Percentiles rank a stretch among this genome's conserved stretches.
Evolutionary conservation across 2,113 vertebrate genomes (phyloP).

Genomic region (Halcyon malimbica): DNA sequence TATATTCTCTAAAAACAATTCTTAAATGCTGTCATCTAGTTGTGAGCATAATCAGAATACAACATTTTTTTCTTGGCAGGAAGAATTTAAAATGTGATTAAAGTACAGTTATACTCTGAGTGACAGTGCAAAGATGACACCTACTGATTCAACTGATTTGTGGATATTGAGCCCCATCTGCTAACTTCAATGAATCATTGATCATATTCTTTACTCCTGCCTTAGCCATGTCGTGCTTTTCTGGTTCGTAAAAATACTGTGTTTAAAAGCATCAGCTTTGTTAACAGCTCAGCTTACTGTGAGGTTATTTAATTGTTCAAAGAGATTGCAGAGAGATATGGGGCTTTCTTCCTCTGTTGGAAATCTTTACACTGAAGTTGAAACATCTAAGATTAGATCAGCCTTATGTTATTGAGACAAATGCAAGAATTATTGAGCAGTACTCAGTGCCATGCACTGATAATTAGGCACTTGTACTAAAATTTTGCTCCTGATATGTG

Average conservation of each 20-base stretch:
- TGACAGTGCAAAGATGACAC: slow-evolving; percentile 23
- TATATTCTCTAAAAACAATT: slow-evolving; percentile 1
- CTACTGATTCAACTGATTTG: slow-evolving; percentile 46
- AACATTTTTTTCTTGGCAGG: not conserved
- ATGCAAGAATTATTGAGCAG: not conserved
- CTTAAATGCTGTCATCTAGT: slow-evolving; percentile 11
- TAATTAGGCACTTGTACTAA: not conserved
- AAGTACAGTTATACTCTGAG: not conserved
- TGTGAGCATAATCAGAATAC: not conserved
- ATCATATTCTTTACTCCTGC: not conserved
- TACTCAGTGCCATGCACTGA: not conserved
- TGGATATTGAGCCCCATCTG: slow-evolving; percentile 38
- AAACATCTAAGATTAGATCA: not conserved
- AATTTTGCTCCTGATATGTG: not conserved
- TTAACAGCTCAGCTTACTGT: not conserved
- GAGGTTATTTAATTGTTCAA: slow-evolving; percentile 18
- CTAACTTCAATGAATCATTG: slow-evolving; percentile 34
- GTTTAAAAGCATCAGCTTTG: not conserved
- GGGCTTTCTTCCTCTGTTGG: not conserved
- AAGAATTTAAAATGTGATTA: slow-evolving; percentile 38
- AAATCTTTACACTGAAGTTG: not conserved
- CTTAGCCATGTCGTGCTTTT: not conserved
- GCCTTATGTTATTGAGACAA: not conserved
- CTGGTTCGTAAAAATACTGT: not conserved
- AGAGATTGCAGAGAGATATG: not conserved